A percentile compares a stretch with the other conserved stretches of the same genome.
phyloP scores from a whole-genome alignment of 2,888 invertebrate genomes.

The Protophormia terraenovae region DNA sequence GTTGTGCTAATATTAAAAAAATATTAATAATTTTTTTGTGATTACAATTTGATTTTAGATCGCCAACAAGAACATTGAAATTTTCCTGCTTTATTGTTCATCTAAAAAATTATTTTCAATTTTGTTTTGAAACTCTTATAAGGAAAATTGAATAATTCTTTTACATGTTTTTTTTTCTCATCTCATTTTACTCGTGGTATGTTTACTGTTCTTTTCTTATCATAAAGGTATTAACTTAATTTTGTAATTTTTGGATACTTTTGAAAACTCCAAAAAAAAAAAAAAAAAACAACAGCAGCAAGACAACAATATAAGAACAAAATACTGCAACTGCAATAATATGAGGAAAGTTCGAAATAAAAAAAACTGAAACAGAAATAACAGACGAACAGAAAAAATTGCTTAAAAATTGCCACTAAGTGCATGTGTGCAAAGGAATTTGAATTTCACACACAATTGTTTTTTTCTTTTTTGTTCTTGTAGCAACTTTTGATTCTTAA shows the following conservation, averaged over 20 bases:
- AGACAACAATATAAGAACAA: conserved; percentile 56
- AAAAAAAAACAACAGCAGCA: conserved; percentile 70
- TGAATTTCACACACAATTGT: conserved; percentile 76
- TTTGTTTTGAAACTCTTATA: conserved; percentile 39
- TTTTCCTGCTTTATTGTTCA: background rate
- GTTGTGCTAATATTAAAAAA: background rate
- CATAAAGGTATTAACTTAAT: conserved; percentile 67
- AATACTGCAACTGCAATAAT: conserved; percentile 53
- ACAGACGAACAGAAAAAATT: conserved; percentile 64
- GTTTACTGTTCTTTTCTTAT: conserved; percentile 62
- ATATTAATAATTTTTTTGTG: background rate
- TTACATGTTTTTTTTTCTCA: background rate
- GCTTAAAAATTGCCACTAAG: conserved; percentile 68
- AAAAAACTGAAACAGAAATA: conserved; percentile 30
- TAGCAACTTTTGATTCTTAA: conserved; percentile 50
- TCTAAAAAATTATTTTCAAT: conserved; percentile 45
- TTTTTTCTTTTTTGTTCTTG: conserved; percentile 27
- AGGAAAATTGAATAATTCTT: conserved; percentile 55
- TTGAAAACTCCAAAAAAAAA: conserved; percentile 22
- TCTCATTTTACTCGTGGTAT: conserved; percentile 27
- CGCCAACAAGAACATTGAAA: background rate
- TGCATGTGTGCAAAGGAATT: conserved; percentile 75
- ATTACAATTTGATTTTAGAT: background rate
- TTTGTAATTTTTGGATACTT: conserved; percentile 68
- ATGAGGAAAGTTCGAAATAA: conserved; percentile 23